Base-by-base conservation (phyloP, 2,888 invertebrate genomes). In the Noctuana brunneofusca region DNA sequence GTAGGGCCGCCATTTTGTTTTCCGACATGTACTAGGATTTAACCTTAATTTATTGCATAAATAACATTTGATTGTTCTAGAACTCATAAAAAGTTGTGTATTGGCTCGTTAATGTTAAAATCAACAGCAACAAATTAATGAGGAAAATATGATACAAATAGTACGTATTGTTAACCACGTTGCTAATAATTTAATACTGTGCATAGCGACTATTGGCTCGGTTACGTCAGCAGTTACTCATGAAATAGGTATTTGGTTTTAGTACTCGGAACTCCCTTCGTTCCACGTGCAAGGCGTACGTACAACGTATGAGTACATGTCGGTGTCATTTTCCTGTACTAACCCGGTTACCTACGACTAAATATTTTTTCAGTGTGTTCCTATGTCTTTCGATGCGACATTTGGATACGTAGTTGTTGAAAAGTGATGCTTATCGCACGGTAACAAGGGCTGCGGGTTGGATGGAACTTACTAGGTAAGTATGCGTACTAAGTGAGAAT, bases 291-390 rank as follows among this genome's bases (percentile, higher is more conserved):
- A 79, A 65, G 65, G 68, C 70, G 69, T 64, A 64, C 64, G 66
- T 71, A 69, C n/a, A n/a, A n/a, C n/a, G n/a, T n/a, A n/a, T n/a
- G n/a, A n/a, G 67, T 5, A 27, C 8, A 27, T 5, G 3, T 12
- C 69, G 75, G 78, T 81, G 80, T 81, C 81, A 77, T 83, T 87
- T 86, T 81, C 79, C 81, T 76, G 69, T 75, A 80, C 75, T 72
- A 72, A 71, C 75, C 16, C 70, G 73, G 70, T 80, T 77, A 79
- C n/a, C n/a, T n/a, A n/a, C 76, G 75, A 79, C 74, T 69, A 78
- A 79, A 78, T 80, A 79, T 80, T 78, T 69, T 50, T 66, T 55
- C 66, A 64, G 65, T 48, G 69, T 68, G 67, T 64, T 65, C 63
- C 65, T 66, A 64, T 65, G 60, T 57, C 12, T 63, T 43, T 62